Percentiles rank a stretch among this genome's conserved stretches.
phyloP scores from a whole-genome alignment of 2,888 invertebrate species.

The Hetaerina titia region DNA sequence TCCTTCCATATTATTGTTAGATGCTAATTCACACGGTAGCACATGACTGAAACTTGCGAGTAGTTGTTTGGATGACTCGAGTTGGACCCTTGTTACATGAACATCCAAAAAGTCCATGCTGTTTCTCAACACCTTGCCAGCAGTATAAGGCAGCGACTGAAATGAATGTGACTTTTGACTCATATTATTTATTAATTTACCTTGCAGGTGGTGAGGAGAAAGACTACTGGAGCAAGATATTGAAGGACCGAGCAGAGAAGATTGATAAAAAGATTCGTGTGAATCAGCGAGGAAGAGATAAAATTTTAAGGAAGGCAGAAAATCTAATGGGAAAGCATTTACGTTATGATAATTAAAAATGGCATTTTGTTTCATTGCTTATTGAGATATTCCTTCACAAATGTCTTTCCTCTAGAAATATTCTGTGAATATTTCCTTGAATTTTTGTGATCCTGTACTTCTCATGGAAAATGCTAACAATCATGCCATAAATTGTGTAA shows the following conservation, averaged over 20 bases:
- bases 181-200: neutral
- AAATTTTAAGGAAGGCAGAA: slow-evolving; percentile 82
- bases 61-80: too few species aligned
- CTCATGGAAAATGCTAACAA: neutral
- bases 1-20: too few species aligned
- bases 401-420: neutral
- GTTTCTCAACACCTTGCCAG: too few species aligned
- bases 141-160: too few species aligned
- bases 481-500: neutral
- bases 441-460: neutral
- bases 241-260: slow-evolving; percentile 81
- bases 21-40: too few species aligned
- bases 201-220: slow-evolving; percentile 84
- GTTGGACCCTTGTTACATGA: too few species aligned
- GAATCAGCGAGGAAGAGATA: slow-evolving; percentile 82
- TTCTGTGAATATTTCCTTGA: slow-evolving; percentile 5
- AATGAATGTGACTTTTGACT: too few species aligned
- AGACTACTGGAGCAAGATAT: slow-evolving; percentile 89
- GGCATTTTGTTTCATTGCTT: neutral
- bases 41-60: too few species aligned
- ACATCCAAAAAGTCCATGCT: too few species aligned
- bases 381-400: neutral
- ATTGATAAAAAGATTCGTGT: slow-evolving; percentile 76
- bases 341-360: slow-evolving; percentile 29
- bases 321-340: slow-evolving; percentile 74